phyloP scores from a whole-genome alignment of 2,797 vertebrate genomes.

The Macrochelys suwanniensis region DNA sequence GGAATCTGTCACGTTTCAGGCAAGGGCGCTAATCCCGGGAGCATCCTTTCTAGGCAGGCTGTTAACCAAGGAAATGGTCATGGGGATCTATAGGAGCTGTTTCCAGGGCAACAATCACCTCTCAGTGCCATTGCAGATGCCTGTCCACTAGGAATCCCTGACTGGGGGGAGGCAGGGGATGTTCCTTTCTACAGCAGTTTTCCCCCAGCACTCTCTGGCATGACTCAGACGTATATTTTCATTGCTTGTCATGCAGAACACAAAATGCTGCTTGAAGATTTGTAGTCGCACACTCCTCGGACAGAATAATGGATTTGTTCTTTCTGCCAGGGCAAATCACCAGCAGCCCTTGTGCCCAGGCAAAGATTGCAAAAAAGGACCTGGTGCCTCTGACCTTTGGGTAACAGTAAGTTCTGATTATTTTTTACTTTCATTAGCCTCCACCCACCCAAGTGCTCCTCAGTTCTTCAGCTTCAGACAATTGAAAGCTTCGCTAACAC shows the following conservation, averaged over 20 bases:
- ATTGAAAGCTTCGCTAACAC: not conserved
- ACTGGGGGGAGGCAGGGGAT: not conserved
- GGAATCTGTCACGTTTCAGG: not conserved
- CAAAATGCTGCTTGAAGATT: conserved; percentile 22
- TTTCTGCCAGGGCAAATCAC: not conserved
- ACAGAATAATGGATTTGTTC: conserved; percentile 15
- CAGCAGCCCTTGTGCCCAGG: not conserved
- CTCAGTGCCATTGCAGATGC: not conserved
- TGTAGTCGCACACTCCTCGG: not conserved
- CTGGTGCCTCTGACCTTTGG: not conserved
- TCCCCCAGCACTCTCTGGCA: not conserved
- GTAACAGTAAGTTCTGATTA: not conserved
- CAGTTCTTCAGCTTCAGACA: conserved; percentile 38
- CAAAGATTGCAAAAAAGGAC: not conserved
- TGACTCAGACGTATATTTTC: conserved; percentile 19
- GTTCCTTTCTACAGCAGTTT: not conserved
- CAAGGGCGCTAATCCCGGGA: not conserved
- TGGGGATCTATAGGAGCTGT: rapidly evolving
- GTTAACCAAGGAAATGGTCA: not conserved
- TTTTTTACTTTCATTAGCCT: conserved; percentile 26
- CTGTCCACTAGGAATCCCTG: not conserved
- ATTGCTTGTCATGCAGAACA: not conserved
- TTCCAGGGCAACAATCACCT: not conserved
- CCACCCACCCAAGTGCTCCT: not conserved
- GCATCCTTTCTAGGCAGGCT: not conserved